Conservation (phyloP, 2,797 vertebrate species). For the Neosalanx taihuensis region DNA sequence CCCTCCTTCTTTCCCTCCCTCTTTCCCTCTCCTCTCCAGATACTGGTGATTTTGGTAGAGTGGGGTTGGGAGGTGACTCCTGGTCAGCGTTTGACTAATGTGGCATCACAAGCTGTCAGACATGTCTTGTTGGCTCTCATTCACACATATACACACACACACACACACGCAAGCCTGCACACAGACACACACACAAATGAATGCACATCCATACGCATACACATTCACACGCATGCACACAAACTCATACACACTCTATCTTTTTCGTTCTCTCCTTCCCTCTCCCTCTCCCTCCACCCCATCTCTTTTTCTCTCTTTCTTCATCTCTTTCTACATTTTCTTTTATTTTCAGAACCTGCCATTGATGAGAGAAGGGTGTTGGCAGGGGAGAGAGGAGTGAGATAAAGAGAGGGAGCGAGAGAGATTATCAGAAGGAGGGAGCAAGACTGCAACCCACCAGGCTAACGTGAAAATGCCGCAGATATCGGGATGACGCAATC, state of each 20-base stretch:
- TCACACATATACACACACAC: not conserved
- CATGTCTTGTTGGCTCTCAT: not conserved
- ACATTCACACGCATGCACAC: not conserved
- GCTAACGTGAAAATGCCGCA: too few species aligned
- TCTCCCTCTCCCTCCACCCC: not conserved
- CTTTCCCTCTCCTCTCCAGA: not conserved
- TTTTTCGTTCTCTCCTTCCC: not conserved
- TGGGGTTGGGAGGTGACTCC: not conserved
- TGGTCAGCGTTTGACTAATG: constrained; percentile 2
- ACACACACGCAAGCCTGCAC: not conserved
- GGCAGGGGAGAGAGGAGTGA: not conserved
- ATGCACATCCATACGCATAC: not conserved
- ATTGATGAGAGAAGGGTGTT: not conserved
- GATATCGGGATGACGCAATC: too few species aligned
- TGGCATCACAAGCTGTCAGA: constrained; percentile 8
- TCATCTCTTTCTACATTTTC: not conserved
- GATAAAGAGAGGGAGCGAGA: too few species aligned
- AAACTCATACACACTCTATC: not conserved
- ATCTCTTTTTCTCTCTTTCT: not conserved
- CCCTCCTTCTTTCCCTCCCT: not conserved
- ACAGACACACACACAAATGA: not conserved
- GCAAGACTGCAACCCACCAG: too few species aligned
- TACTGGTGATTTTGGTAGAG: not conserved
- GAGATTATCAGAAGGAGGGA: too few species aligned
- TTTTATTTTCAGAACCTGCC: not conserved